A percentile compares a stretch with the other conserved stretches of the same genome.
phyloP scores from a whole-genome alignment of 2,888 invertebrate genomes.

The Odontocolon sp. region DNA sequence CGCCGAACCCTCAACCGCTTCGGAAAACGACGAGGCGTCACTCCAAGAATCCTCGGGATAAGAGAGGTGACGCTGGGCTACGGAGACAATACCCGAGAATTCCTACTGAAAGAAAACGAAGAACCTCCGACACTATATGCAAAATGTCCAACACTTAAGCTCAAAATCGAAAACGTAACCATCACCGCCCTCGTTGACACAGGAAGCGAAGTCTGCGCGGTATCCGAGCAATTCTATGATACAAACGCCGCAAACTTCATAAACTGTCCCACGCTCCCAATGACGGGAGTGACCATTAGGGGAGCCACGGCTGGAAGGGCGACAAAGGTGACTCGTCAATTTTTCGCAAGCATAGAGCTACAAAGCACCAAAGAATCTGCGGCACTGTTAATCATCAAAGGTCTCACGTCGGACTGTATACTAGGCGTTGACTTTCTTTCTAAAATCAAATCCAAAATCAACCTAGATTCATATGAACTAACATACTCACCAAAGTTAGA shows the following conservation, averaged over 20 bases:
- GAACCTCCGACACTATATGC: neutral
- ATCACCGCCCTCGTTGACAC: neutral
- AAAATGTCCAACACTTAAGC: neutral
- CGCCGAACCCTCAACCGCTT: neutral
- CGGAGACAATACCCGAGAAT: neutral
- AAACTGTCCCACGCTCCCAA: neutral
- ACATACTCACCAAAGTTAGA: too few species aligned
- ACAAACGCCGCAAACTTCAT: neutral
- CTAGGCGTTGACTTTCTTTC: too few species aligned
- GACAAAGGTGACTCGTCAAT: neutral
- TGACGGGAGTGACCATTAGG: neutral
- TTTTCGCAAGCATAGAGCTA: too few species aligned
- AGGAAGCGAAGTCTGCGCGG: neutral
- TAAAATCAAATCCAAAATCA: too few species aligned
- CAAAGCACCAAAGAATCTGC: too few species aligned
- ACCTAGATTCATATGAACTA: too few species aligned
- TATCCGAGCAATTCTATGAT: neutral
- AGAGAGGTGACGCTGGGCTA: slow-evolving; percentile 14
- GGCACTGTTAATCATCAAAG: too few species aligned
- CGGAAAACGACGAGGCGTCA: slow-evolving; percentile 20
- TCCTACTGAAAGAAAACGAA: neutral
- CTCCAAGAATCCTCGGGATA: neutral
- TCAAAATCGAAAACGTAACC: neutral
- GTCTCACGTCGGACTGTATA: too few species aligned
- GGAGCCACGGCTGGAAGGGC: neutral